phyloP scores from a whole-genome alignment of 2,113 vertebrate species.

The Pipa parva region DNA sequence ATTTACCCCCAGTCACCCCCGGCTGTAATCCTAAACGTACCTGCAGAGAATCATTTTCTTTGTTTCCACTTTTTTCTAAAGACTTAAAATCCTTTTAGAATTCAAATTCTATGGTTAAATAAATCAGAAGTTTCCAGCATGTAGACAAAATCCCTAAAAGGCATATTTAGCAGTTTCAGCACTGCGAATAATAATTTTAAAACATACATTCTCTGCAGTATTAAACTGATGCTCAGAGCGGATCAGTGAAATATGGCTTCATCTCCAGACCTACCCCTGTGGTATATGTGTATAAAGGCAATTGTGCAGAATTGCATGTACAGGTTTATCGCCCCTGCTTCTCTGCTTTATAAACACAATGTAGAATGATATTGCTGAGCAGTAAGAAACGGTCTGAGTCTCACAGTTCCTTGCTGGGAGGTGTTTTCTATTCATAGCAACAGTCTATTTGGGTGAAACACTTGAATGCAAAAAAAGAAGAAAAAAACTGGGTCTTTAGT shows the following conservation, averaged over 20 bases:
- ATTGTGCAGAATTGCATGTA: conserved; percentile 28
- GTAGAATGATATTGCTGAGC: conserved; percentile 26
- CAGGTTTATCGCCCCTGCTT: conserved; percentile 10
- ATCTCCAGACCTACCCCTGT: conserved; percentile 17
- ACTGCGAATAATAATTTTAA: conserved; percentile 17
- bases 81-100: conserved; percentile 13
- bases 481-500: conserved; percentile 11
- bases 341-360: conserved; percentile 22
- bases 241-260: conserved; percentile 9
- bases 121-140: conserved; percentile 3
- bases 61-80: background rate
- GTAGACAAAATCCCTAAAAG: conserved; percentile 18
- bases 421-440: conserved; percentile 17
- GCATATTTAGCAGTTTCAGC: background rate
- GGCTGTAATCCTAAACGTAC: conserved; percentile 12
- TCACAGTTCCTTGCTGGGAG: conserved; percentile 1
- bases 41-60: background rate
- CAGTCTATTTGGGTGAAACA: conserved; percentile 5
- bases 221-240: background rate
- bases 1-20: conserved; percentile 26
- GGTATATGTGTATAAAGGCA: conserved; percentile 15
- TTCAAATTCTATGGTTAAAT: conserved; percentile 7
- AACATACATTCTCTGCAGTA: background rate
- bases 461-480: background rate
- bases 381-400: conserved; percentile 8